A percentile compares a stretch with the other conserved stretches of the same genome.
These are phyloP conservation scores for Caenorhabditis sinica DNA, from an alignment of 2,888 invertebrate genomes.

Conservation along the genomic window DNA sequence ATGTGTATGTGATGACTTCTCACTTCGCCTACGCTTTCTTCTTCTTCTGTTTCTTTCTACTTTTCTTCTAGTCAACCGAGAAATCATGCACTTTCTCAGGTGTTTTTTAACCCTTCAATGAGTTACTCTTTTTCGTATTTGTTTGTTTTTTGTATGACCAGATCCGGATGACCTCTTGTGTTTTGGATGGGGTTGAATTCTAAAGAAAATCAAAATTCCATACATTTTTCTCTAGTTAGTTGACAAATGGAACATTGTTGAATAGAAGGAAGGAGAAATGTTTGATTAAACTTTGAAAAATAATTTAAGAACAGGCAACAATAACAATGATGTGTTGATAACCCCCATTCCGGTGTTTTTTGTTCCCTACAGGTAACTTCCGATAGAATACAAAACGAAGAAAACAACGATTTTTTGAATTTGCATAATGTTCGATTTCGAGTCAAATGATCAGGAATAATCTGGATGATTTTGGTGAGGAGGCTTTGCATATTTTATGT, in stretches of 20 bases:
- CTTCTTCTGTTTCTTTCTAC: not conserved
- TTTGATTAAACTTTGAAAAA: slow-evolving; percentile 1
- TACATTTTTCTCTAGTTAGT: not conserved
- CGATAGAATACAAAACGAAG: too few relatives aligned
- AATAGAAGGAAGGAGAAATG: not conserved
- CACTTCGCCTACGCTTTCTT: slow-evolving; percentile 37
- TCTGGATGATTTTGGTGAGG: not conserved
- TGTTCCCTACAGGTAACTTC: not conserved
- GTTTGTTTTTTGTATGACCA: slow-evolving; percentile 14
- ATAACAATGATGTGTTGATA: not conserved
- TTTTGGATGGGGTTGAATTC: not conserved
- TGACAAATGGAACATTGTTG: not conserved
- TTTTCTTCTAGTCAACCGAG: slow-evolving; percentile 35
- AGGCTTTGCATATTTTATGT: slow-evolving; percentile 8
- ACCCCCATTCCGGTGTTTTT: not conserved
- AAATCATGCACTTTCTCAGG: slow-evolving; percentile 26
- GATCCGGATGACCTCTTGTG: slow-evolving; percentile 9
- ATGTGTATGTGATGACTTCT: slow-evolving; percentile 9
- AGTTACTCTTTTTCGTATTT: not conserved
- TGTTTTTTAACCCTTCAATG: slow-evolving; percentile 4
- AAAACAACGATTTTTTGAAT: too few relatives aligned
- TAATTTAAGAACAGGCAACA: not conserved
- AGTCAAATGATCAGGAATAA: slow-evolving; percentile 16
- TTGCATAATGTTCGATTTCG: slow-evolving; percentile 6
- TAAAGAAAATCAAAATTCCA: not conserved